Base-by-base conservation (phyloP, 2,797 vertebrate species). In the Sciaenops ocellatus region DNA sequence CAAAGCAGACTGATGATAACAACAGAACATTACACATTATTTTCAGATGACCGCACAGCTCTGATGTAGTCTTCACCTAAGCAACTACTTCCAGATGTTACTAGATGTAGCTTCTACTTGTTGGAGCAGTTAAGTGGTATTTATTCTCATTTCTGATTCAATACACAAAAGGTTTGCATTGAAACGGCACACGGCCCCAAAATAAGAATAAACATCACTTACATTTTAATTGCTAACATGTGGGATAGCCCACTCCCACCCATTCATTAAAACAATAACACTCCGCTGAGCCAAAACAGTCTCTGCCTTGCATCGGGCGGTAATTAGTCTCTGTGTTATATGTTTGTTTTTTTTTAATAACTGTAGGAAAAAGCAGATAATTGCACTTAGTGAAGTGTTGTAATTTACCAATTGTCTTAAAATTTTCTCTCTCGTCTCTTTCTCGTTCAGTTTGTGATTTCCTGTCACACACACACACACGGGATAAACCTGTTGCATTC, bases 151-250 rank as follows among this genome's bases (percentile, higher is more conserved):
- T 56, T 38, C 46, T 30, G 57, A 69, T 52, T 69, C 18, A 44
- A 56, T 61, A 51, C 15, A 69, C 73, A 64, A 55, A 79, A 50
- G n/a, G 11, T 52, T 59, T 69, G 20, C 9, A 63, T 44, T 30
- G 10, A 41, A 80, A 61, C 24, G 46, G 18, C 59, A 51, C 8
- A 6, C 26, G 20, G 8, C 26, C 52, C 13, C 8, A 3, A 24
- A 72, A 66, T 18, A 10, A 65, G 17, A 48, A 16, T 13, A 66
- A 81, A 52, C 57, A 26, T 63, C 46, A 38, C 20, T 74, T 46
- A 28, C 6, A 10, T 22, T 80, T 71, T 34, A 73, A 80, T 57
- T 51, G 64, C 34, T 24, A n/a, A 18, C 70, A 72, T 48, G 64
- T 69, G 65, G 34, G 26, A 78, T 11, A 18, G 13, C 41, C 2